Evolutionary conservation across 2,113 vertebrate genomes (phyloP), one percentile per base, ranked within the genome.

Genomic region (Cephalopholis sonnerati): DNA sequence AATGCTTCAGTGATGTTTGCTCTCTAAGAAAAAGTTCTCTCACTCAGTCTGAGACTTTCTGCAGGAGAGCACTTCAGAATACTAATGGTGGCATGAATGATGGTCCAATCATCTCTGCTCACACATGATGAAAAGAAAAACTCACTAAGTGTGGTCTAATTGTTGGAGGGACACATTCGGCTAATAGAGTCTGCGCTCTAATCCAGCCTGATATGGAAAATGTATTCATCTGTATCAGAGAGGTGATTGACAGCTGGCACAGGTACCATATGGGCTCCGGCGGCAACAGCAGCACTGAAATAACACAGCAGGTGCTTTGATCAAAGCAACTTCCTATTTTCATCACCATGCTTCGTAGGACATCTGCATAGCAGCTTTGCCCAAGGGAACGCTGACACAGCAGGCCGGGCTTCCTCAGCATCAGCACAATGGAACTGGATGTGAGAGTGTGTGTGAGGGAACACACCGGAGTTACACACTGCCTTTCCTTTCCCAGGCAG

Each of bases 311-410:
- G 89, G 90, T 81, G 75, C 87, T 91, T 85, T 87, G 91, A 93
- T 93, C 85, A 93, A 90, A 91, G 85, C 66, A 59, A 67, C 82
- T 82, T 90, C 90, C 84, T 89, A 85, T 94, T 92, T 89, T 87
- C 89, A 92, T 89, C 87, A 65, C 76, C 83, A 13, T 51, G 85
- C 89, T 92, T 86, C 46, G 18, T 85, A 93, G 90, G 80, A 92
- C 89, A 90, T 93, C 89, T 93, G 89, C 91, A 92, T 88, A 82
- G 91, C 79, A 18, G 79, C 87, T 87, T 87, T 77, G 88, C 93
- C 85, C 88, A 77, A 51, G 89, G 92, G 89, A 93, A 77, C 53
- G 91, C 92, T 94, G 93, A 94, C 89, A 83, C 92, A 91, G 92
- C 93, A 88, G 87, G 86, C 84, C 5, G 11, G 68, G 87, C 90